Evolutionary conservation across 2,113 vertebrate genomes (phyloP).

Genomic region (Amphilophus citrinellus): DNA sequence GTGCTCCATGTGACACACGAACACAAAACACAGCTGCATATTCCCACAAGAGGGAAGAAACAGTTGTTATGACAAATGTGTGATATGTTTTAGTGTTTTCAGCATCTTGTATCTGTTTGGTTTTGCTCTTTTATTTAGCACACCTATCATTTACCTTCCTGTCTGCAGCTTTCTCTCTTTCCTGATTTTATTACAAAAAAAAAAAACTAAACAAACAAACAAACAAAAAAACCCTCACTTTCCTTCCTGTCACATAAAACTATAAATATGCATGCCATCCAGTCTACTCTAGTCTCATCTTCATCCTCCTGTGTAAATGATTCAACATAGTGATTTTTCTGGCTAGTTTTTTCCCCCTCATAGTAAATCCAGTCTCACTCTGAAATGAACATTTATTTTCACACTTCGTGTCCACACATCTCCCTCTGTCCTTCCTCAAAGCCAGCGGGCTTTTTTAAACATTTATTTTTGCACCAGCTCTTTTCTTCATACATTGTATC

Average conservation of each 20-base stretch:
- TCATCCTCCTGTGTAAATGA: conserved; percentile 35
- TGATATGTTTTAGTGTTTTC: conserved; percentile 14
- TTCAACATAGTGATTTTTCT: conserved; percentile 42
- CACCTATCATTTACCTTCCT: conserved; percentile 17
- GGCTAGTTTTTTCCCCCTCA: not conserved
- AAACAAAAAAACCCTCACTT: not conserved
- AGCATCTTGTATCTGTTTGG: conserved; percentile 24
- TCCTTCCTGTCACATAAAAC: not conserved
- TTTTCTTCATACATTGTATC: not conserved
- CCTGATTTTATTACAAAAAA: not conserved
- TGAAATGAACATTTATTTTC: conserved; percentile 30
- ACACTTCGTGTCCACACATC: conserved; percentile 26
- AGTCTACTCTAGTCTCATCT: conserved; percentile 12
- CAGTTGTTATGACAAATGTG: conserved; percentile 33
- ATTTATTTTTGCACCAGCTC: conserved; percentile 22
- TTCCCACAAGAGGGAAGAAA: conserved; percentile 33
- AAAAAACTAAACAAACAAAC: not conserved
- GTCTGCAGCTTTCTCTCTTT: not conserved
- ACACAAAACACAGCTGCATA: not conserved
- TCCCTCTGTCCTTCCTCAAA: not conserved
- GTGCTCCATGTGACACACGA: conserved; percentile 7
- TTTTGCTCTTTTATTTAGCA: not conserved
- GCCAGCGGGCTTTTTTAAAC: conserved; percentile 17
- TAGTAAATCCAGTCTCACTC: conserved; percentile 27
- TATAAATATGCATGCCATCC: conserved; percentile 40